Conservation (phyloP, 1,140 invertebrate genomes). For the Cydia pomonella region DNA sequence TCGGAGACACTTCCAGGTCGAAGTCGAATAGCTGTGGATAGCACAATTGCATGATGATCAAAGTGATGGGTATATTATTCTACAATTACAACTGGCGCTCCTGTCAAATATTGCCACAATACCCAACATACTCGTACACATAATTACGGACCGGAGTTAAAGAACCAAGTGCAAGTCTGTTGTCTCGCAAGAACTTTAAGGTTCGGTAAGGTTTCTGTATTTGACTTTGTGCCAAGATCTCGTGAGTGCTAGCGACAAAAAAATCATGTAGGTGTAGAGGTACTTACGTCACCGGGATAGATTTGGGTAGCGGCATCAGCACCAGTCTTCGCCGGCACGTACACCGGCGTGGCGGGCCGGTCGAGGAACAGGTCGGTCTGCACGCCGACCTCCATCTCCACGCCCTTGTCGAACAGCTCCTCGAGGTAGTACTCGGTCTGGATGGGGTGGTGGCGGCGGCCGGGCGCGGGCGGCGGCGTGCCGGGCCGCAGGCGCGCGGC, state of each 20-base stretch:
- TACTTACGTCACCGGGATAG: constrained; percentile 90
- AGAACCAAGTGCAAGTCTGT: too few relatives aligned
- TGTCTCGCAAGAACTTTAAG: too few relatives aligned
- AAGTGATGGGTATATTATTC: too few relatives aligned
- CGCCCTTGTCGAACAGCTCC: constrained; percentile 87
- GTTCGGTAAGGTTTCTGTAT: too few relatives aligned
- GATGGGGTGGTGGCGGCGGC: constrained; percentile 89
- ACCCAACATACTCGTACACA: too few relatives aligned
- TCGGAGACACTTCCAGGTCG: constrained; percentile 92
- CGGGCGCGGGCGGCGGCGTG: constrained; percentile 87
- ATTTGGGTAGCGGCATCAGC: constrained; percentile 92
- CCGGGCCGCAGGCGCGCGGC: constrained; percentile 84
- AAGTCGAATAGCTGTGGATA: constrained; percentile 90
- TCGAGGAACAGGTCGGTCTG: constrained; percentile 94
- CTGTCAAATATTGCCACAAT: too few relatives aligned
- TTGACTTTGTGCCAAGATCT: too few relatives aligned
- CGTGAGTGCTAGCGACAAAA: too few relatives aligned
- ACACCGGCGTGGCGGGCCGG: constrained; percentile 87
- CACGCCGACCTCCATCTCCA: constrained; percentile 87
- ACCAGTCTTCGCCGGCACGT: constrained; percentile 89
- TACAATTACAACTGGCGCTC: too few relatives aligned
- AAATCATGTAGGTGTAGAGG: too few relatives aligned
- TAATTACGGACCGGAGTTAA: too few relatives aligned
- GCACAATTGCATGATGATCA: constrained; percentile 31
- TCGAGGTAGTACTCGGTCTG: constrained; percentile 95